phyloP scores from a whole-genome alignment of 1,140 invertebrate species.

The Drosophila mojavensis region DNA sequence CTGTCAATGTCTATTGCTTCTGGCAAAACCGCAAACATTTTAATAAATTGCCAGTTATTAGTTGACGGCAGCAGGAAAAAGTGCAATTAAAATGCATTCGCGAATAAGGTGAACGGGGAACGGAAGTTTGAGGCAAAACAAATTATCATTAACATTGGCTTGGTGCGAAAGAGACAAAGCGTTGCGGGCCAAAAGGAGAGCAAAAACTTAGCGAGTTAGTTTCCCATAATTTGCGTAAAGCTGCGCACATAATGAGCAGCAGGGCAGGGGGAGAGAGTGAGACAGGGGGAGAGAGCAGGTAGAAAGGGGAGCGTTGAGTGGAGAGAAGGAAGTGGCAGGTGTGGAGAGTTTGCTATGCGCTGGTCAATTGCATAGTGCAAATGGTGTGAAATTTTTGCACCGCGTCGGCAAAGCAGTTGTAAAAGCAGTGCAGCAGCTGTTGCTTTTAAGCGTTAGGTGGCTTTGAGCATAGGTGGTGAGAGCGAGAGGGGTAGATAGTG shows the following conservation, averaged over 20 bases:
- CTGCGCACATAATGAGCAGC: conserved; percentile 65
- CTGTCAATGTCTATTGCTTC: conserved; percentile 8
- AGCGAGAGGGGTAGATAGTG: background rate
- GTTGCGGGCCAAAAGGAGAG: conserved; percentile 30
- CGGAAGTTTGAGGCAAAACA: conserved; percentile 62
- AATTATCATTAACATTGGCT: conserved; percentile 78
- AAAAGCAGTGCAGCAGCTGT: background rate
- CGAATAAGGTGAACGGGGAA: background rate
- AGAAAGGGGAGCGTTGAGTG: background rate
- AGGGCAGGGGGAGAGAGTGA: conserved; percentile 28
- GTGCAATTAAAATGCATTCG: conserved; percentile 78
- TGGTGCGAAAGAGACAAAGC: conserved; percentile 26
- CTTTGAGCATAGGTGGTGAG: background rate
- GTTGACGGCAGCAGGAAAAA: conserved; percentile 71
- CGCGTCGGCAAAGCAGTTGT: conserved; percentile 13
- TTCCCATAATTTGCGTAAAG: conserved; percentile 75
- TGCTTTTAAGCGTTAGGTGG: background rate
- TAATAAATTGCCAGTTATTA: conserved; percentile 81
- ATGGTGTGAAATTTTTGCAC: conserved; percentile 73
- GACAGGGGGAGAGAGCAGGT: background rate
- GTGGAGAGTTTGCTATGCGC: conserved; percentile 51
- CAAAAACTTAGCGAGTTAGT: conserved; percentile 61
- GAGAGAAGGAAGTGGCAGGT: conserved; percentile 11
- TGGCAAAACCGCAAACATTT: conserved; percentile 72
- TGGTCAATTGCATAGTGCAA: conserved; percentile 73